Percentiles rank a stretch among this genome's conserved stretches.
Evolutionary conservation across 2,113 vertebrate genomes (phyloP).

Genomic region (Arenaria interpres): DNA sequence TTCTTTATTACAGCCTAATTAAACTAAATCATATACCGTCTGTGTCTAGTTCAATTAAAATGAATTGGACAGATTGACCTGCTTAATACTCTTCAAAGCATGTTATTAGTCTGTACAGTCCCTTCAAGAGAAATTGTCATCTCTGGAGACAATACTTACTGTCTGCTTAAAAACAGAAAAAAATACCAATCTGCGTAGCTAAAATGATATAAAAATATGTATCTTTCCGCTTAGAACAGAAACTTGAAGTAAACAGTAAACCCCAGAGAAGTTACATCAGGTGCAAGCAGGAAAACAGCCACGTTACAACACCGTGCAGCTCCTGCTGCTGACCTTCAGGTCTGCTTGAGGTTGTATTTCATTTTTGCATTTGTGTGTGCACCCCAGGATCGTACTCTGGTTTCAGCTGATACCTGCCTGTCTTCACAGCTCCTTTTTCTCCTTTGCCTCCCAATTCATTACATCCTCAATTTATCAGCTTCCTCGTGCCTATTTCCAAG

Average conservation of each 20-base stretch:
- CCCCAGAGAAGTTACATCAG: background rate
- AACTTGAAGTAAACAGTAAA: background rate
- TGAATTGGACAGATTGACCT: slow-evolving; percentile 42
- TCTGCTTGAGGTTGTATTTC: background rate
- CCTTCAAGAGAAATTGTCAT: background rate
- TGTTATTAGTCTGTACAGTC: background rate
- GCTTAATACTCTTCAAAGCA: slow-evolving; percentile 16
- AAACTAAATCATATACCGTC: background rate
- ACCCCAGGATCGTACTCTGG: too few species aligned
- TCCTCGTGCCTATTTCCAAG: background rate
- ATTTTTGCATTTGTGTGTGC: background rate
- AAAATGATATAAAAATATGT: background rate
- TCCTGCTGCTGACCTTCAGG: background rate
- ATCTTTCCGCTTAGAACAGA: background rate
- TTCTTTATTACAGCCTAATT: slow-evolving; percentile 35
- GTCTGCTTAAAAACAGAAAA: background rate
- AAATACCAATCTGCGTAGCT: background rate
- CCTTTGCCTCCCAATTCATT: background rate
- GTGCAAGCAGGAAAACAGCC: background rate
- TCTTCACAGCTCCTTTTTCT: background rate
- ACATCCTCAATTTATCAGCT: background rate
- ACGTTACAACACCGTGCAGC: rapidly evolving
- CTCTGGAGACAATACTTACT: background rate
- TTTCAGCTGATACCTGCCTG: background rate
- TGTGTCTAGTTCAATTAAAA: slow-evolving; percentile 32